A percentile compares a stretch with the other conserved stretches of the same genome.
These are phyloP conservation scores for Melinaea marsaeus DNA, from an alignment of 2,888 invertebrate genomes.

Conservation along the genomic window DNA sequence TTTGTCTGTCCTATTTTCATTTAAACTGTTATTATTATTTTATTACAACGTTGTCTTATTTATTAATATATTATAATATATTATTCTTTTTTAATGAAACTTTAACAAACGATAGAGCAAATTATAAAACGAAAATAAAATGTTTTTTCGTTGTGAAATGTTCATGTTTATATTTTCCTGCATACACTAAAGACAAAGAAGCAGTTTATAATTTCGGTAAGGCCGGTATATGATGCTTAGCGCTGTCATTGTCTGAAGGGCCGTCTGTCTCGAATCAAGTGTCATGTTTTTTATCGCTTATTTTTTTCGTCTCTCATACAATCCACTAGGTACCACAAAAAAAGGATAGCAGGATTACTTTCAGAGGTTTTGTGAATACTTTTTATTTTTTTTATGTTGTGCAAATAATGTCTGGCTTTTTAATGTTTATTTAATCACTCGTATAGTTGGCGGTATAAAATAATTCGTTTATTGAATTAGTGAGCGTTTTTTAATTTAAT, in stretches of 20 bases:
- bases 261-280: constrained; percentile 68
- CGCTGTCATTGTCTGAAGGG: constrained; percentile 66
- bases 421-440: neutral
- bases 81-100: too few relatives aligned
- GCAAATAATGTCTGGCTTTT: constrained; percentile 8
- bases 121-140: constrained; percentile 7
- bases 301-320: constrained; percentile 43
- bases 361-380: neutral
- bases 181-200: constrained; percentile 3
- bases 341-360: constrained; percentile 10
- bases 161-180: neutral
- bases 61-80: too few relatives aligned
- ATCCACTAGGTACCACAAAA: constrained; percentile 20
- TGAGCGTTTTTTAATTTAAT: too few relatives aligned
- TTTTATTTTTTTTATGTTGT: constrained; percentile 3
- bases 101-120: neutral
- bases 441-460: too few relatives aligned
- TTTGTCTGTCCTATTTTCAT: too few relatives aligned
- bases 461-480: too few relatives aligned
- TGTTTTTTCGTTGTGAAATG: constrained; percentile 8
- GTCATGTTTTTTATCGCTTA: constrained; percentile 63
- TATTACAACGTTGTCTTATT: too few relatives aligned
- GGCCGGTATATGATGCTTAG: constrained; percentile 45
- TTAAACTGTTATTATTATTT: too few relatives aligned
- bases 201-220: constrained; percentile 15